Base-by-base conservation (phyloP, 2,888 invertebrate genomes). In the Drosophila acutilabella region DNA sequence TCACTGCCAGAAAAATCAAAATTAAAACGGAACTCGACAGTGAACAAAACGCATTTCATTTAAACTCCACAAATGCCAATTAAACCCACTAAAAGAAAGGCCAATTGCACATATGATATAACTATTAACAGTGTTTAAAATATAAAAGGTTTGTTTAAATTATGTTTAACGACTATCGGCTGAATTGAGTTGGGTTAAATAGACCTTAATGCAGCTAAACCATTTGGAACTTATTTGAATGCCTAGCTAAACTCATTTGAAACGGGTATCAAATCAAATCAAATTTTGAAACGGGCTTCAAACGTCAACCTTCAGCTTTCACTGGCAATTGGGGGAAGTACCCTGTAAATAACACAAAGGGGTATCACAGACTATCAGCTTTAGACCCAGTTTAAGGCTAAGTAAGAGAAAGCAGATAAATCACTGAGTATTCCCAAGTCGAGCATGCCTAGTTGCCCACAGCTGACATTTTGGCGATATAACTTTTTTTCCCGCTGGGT, bases 401-500 rank as follows among this genome's bases (percentile, higher is more conserved):
- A n/a, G n/a, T n/a, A n/a, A n/a, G n/a, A n/a, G n/a, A n/a, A n/a
- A n/a, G n/a, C n/a, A n/a, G n/a, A n/a, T n/a, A n/a, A n/a, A n/a
- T n/a, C n/a, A n/a, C n/a, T n/a, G 52, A 14, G 23, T 52, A 52
- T 52, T 11, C n/a, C 2, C 6, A 23, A 23, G 23, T 23, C 6
- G 6, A 6, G 5, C 23, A 23, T 23, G 6, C 23, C 14, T 10
- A 23, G 23, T 40, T 14, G 40, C 23, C n/a, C 23, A 23, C 14
- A 30, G 53, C 41, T 48, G 56, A 54, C 48, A 59, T 50, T 64
- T 74, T 30, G 44, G 44, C 48, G 26, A n/a, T 20, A 41, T 54
- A 40, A 52, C n/a, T 20, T 62, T 13, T 26, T 30, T 42, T 41
- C 36, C 36, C 54, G 33, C 8, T 57, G 53, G 56, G 56, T 23